Evolutionary conservation across 2,888 invertebrate genomes (phyloP).

Genomic region (Hymenopus coronatus): DNA sequence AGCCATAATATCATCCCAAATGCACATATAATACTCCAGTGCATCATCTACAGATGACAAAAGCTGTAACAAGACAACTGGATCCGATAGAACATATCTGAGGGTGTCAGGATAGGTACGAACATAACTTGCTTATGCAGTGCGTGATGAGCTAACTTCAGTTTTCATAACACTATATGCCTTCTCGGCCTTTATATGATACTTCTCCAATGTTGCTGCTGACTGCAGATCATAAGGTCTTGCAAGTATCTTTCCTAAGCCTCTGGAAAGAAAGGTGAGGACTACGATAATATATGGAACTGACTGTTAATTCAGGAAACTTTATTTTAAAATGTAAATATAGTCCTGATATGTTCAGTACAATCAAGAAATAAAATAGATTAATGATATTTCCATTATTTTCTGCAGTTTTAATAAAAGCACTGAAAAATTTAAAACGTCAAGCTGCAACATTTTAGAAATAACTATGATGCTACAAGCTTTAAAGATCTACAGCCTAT

Average conservation of each 20-base stretch:
- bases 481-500: no score
- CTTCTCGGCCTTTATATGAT: constrained; percentile 32
- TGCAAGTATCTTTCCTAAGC: constrained; percentile 1
- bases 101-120: constrained; percentile 39
- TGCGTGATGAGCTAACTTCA: constrained; percentile 14
- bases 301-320: not conserved
- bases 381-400: no score
- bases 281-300: not conserved
- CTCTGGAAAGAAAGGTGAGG: not conserved
- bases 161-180: constrained; percentile 22
- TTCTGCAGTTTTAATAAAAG: no score
- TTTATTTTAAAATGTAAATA: not conserved
- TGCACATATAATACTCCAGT: constrained; percentile 33
- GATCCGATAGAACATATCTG: constrained; percentile 40
- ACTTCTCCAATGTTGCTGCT: not conserved
- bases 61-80: constrained; percentile 39
- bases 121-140: constrained; percentile 39
- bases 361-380: no score
- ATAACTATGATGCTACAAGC: no score
- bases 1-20: constrained; percentile 37
- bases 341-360: not conserved
- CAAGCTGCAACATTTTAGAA: no score
- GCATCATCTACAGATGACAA: constrained; percentile 33
- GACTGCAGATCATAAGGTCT: not conserved
- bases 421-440: no score